These are phyloP conservation scores for Rhinogobius similis DNA, from an alignment of 2,113 vertebrate genomes.

Conservation along the genomic window DNA sequence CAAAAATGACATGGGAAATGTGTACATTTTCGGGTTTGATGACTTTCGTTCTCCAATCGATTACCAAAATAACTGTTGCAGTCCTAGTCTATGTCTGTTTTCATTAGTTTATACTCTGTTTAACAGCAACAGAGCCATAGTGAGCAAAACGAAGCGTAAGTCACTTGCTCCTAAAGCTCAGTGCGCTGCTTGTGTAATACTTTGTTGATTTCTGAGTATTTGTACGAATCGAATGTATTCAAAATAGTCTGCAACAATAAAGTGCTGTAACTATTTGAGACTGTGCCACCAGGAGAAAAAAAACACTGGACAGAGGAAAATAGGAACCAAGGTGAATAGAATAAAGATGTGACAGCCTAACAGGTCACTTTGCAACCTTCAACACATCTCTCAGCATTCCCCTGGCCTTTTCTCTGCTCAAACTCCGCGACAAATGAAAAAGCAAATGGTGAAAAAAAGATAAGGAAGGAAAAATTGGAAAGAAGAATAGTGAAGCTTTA, in stretches of 20 bases:
- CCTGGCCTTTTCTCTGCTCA: conserved; percentile 33
- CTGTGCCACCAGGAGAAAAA: not conserved
- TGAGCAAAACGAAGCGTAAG: no score
- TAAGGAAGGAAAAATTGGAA: conserved; percentile 9
- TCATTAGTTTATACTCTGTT: no score
- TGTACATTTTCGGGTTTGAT: no score
- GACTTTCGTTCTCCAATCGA: no score
- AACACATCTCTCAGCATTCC: conserved; percentile 32
- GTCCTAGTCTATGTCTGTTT: no score
- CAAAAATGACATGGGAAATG: no score
- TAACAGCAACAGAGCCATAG: no score
- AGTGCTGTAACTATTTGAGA: not conserved
- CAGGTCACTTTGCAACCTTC: conserved; percentile 18
- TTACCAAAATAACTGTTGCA: no score
- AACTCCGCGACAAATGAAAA: conserved; percentile 32
- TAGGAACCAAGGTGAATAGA: not conserved
- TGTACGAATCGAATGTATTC: not conserved
- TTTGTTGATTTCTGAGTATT: no score
- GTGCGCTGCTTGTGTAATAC: not conserved
- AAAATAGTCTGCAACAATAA: not conserved
- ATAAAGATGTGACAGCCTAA: not conserved
- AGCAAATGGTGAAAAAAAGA: conserved; percentile 9
- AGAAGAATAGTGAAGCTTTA: conserved; percentile 33
- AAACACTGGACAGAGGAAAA: not conserved
- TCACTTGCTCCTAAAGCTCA: not conserved